Percentiles rank a stretch among this genome's conserved stretches.
Evolutionary conservation across 2,888 invertebrate genomes (phyloP).

Genomic region (Prosapia bicincta): DNA sequence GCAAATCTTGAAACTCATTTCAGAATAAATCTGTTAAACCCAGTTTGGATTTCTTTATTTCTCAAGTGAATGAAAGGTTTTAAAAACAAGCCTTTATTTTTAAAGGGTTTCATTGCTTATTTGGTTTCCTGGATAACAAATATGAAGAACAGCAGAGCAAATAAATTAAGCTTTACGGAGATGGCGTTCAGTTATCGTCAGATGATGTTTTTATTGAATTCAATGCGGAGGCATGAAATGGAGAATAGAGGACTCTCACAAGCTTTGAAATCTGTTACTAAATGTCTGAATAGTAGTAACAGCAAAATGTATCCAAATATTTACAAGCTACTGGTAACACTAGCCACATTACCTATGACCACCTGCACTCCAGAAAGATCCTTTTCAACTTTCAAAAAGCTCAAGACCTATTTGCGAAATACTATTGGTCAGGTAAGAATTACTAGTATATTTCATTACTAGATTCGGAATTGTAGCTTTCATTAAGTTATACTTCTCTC

Average conservation of each 20-base stretch:
- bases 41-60: background rate
- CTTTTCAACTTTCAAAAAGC: slow-evolving; percentile 5
- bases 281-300: background rate
- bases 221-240: background rate
- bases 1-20: background rate
- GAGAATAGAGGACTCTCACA: background rate
- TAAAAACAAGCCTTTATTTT: background rate
- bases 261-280: slow-evolving; percentile 1
- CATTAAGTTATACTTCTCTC: too few relatives aligned
- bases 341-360: background rate
- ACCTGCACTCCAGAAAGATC: slow-evolving; percentile 6
- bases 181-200: slow-evolving; percentile 6
- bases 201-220: background rate
- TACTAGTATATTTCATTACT: too few relatives aligned
- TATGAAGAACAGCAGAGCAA: background rate
- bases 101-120: background rate
- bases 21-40: background rate
- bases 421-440: background rate
- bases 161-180: too few relatives aligned
- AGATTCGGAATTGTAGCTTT: too few relatives aligned
- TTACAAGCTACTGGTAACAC: background rate
- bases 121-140: background rate
- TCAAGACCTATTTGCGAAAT: background rate
- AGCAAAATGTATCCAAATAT: background rate
- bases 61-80: background rate